Conservation (phyloP, 2,888 invertebrate species). For the Sphaerophoria rueppellii region DNA sequence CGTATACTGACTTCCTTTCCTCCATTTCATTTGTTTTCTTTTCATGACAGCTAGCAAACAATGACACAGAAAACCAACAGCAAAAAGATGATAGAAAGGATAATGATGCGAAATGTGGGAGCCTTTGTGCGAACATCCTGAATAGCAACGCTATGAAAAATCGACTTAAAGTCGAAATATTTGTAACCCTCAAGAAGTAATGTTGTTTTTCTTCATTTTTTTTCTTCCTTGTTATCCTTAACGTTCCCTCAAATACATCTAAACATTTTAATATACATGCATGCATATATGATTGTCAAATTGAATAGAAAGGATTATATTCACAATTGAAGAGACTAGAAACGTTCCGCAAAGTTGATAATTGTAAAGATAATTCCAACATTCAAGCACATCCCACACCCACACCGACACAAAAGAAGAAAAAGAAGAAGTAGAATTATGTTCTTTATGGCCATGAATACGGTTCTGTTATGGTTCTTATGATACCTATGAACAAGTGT, state of each 20-base stretch:
- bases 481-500: slow-evolving; percentile 47
- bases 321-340: slow-evolving; percentile 20
- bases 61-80: not conserved
- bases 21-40: not conserved
- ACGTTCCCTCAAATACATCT: slow-evolving; percentile 4
- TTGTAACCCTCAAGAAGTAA: slow-evolving; percentile 54
- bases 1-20: slow-evolving; percentile 1
- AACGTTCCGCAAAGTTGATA: slow-evolving; percentile 58
- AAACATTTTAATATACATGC: not conserved
- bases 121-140: slow-evolving; percentile 47
- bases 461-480: slow-evolving; percentile 32
- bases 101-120: slow-evolving; percentile 66
- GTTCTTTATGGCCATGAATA: slow-evolving; percentile 4
- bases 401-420: slow-evolving; percentile 6
- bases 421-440: slow-evolving; percentile 2
- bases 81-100: slow-evolving; percentile 51
- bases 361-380: slow-evolving; percentile 54
- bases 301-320: slow-evolving; percentile 52
- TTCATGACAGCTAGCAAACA: slow-evolving; percentile 8
- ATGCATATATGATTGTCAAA: slow-evolving; percentile 45
- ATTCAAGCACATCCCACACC: slow-evolving; percentile 7
- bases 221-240: slow-evolving; percentile 1
- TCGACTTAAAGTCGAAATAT: slow-evolving; percentile 63
- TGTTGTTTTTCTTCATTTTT: slow-evolving; percentile 19
- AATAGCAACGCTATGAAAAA: slow-evolving; percentile 26